Base-by-base conservation (phyloP, 2,113 vertebrate species). In the Dascyllus trimaculatus region DNA sequence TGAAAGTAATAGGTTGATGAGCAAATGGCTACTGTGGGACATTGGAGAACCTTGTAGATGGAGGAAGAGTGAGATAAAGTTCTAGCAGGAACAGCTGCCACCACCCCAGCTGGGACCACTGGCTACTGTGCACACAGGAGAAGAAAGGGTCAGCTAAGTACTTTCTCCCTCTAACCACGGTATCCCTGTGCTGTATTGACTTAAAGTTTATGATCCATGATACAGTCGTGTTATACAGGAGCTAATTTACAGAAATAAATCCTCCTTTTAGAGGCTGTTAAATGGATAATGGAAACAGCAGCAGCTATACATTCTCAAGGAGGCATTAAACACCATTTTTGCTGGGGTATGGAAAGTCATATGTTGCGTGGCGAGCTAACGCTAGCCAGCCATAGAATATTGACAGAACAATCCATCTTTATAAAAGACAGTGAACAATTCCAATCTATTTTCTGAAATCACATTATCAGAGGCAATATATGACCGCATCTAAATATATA, bases 181-280 rank as follows among this genome's bases (percentile, higher is more conserved):
- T 92, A 91, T 95, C 93, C 94, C 94, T 89, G 91, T 92, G 91
- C 95, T 93, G 91, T 97, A 98, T 98, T 98, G 97, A 98, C 95
- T 95, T 95, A 95, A 95, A 96, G 94, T 99, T 98, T 98, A 98
- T 96, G 96, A 96, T 96, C 96, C 97, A 96, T 97, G 96, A 94
- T 95, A 95, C 95, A 85, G 80, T 95, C 94, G 92, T 97, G 96
- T 96, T 97, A 96, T 95, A 95, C 94, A 92, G 92, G 85, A 92
- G 91, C 95, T 98, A 96, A 98, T 98, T 98, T 96, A 94, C 93
- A 92, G 94, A 95, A 95, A 96, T 97, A 97, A 96, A 97, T 98
- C 94, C 95, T 95, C 93, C 95, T 96, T 96, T 97, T 97, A 97
- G 94, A 96, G 95, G 94, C 94, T 95, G 95, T 97, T 98, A 98